Base-by-base conservation (phyloP, 1,140 invertebrate genomes). In the Mylabris phalerata region DNA sequence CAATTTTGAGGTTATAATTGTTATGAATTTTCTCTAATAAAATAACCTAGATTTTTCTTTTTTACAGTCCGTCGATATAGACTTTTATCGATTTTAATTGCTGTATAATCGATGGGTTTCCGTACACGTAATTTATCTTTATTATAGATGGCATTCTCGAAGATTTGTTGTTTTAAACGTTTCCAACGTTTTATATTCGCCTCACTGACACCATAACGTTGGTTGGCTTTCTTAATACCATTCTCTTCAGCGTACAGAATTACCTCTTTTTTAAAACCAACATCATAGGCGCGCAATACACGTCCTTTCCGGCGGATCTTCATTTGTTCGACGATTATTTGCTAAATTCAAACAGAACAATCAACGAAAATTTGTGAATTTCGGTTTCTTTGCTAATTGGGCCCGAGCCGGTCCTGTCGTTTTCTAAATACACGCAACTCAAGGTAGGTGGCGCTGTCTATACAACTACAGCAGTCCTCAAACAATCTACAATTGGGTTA, bases 121-220 rank as follows among this genome's bases (percentile, higher is more conserved):
- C 51, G 51, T 9, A 43, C 9, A 9, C 51, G 51, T 10, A 54
- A 38, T 25, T 54, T 54, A 19, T 45, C 51, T 42, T 45, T 42
- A 38, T 54, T 54, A 43, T 38, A 44, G 19, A 25, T 54, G 57
- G 32, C 32, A 3, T 55, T 45, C 10, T 61, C 64, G 43, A 67
- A 49, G 48, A 67, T 57, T 26, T 69, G 57, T 13, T 43, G n/a
- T 47, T 54, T 66, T 1, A 64, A 24, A 26, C 59, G 59, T 11
- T 62, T 59, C 70, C 70, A 72, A 32, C 70, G 55, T 50, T 63
- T 59, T 1, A 72, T 62, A 19, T 66, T 72, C 2, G 64, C 61
- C 42, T 70, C 68, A 10, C 56, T 50, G 9, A 71, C 61, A 6
- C 67, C 67, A 55, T 57, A 72, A n/a, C 58, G 61, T 41, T 60